Conservation (phyloP, 1,140 invertebrate species). For the Dreissena rostriformis region DNA sequence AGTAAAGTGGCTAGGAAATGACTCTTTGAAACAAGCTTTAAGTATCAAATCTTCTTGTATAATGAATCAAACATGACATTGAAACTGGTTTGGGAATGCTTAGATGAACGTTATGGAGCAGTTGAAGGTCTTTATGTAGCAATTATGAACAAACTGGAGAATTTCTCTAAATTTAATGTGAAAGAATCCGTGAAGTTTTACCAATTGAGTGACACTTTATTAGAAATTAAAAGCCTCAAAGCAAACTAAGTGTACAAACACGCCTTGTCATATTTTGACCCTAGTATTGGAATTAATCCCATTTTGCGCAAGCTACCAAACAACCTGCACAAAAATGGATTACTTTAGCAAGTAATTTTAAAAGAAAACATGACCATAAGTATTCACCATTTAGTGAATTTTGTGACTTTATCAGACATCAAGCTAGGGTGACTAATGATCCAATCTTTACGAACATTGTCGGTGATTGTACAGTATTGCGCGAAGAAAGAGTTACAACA, state of each 20-base stretch:
- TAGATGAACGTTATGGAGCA: conserved; percentile 3
- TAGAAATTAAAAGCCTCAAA: not conserved
- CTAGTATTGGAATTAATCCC: conserved; percentile 1
- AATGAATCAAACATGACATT: no score
- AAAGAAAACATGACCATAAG: not conserved
- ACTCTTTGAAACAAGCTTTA: not conserved
- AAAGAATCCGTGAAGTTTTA: conserved; percentile 11
- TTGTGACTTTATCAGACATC: not conserved
- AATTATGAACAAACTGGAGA: not conserved
- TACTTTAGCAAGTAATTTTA: not conserved
- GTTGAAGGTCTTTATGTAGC: not conserved
- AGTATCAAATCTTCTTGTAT: not conserved
- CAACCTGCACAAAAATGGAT: conserved; percentile 10
- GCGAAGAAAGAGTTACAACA: not conserved
- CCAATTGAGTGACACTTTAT: conserved; percentile 3
- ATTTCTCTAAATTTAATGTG: not conserved
- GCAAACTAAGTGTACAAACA: not conserved
- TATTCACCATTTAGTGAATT: conserved; percentile 18
- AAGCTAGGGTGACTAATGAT: not conserved
- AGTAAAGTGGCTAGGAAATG: conserved; percentile 5
- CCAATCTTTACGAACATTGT: not conserved
- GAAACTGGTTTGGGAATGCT: not conserved
- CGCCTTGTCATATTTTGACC: conserved; percentile 15
- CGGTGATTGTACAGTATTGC: not conserved
- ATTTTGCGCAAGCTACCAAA: conserved; percentile 15